These are phyloP conservation scores for Meandrusa payeni DNA, from an alignment of 2,888 invertebrate genomes.

Conservation along the genomic window DNA sequence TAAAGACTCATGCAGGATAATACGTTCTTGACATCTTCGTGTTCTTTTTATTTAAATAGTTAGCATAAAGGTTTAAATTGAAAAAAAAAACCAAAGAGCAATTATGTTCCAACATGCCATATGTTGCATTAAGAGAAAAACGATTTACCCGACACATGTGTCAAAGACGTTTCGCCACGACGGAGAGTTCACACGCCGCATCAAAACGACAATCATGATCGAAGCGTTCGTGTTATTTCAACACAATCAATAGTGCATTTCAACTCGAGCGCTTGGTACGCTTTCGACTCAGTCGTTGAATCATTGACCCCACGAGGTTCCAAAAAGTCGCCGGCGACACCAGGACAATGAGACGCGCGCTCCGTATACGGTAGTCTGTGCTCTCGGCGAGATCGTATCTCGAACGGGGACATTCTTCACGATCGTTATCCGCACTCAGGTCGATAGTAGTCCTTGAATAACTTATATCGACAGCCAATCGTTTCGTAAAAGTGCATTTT, in stretches of 20 bases:
- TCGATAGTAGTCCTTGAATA: constrained; percentile 53
- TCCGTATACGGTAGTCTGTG: constrained; percentile 22
- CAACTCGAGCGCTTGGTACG: constrained; percentile 5
- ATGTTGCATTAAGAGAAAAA: constrained; percentile 16
- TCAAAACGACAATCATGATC: constrained; percentile 20
- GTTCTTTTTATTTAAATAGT: too few species aligned
- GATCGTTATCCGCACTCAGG: constrained; percentile 64
- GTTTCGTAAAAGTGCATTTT: constrained; percentile 75
- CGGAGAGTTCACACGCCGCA: constrained; percentile 18
- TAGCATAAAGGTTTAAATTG: too few species aligned
- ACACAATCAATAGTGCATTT: constrained; percentile 14
- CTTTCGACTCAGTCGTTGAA: constrained; percentile 1
- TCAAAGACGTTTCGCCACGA: constrained; percentile 18
- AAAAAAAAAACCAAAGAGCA: not conserved
- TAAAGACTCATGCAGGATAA: too few species aligned
- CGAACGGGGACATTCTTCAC: constrained; percentile 35
- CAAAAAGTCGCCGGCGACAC: constrained; percentile 28
- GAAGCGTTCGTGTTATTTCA: constrained; percentile 9
- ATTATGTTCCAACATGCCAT: constrained; percentile 11
- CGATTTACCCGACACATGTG: constrained; percentile 16
- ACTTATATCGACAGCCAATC: constrained; percentile 73
- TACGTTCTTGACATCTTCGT: too few species aligned
- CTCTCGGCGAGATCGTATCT: constrained; percentile 39
- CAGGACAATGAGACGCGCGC: constrained; percentile 39
- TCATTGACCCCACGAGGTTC: constrained; percentile 26